Evolutionary conservation across 2,113 vertebrate species (phyloP), one percentile per base, ranked within the genome.

Genomic region (Ceuthmochares aereus): DNA sequence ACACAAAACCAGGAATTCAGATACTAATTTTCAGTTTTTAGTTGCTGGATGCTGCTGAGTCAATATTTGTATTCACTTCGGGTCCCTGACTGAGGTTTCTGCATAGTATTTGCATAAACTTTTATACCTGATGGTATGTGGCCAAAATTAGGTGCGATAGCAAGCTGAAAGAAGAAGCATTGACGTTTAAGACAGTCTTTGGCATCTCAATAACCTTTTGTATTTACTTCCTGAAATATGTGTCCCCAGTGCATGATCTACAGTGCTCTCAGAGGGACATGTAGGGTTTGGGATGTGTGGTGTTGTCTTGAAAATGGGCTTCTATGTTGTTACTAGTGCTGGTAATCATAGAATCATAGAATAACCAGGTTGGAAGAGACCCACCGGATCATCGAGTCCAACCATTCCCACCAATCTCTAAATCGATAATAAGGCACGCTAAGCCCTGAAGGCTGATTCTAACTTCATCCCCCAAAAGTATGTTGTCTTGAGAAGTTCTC

Each of bases 231-330:
- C 45, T 70, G 13, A 40, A 74, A 14, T 47, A 12, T 1, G 3
- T 27, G 32, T 58, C 19, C 6, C 45, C 7, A 1, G 9, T 12
- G 12, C 2, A 2, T 36, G 36, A 36, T 16, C 26, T 26, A 1
- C 12, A 1, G 18, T 36, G 36, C 66, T 63, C 21, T 54, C 21
- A 16, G 62, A 67, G 58, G 49, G 25, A 7, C 34, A 15, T 0
- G 1, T 0, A 40, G 30, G 40, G 30, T 13, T 34, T 26, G 66
- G 27, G 5, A 56, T 40, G 7, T 19, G 7, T 20, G 51, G 29
- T 12, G 19, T 7, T 27, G 37, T 52, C 55, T 20, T 62, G 56
- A 43, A 69, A n/a, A 74, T 43, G 82, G 19, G 5, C 4, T 10
- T 77, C 2, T 11, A 2, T 30, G 43, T 42, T 14, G 2, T 34